Conservation (phyloP, 2,888 invertebrate genomes). For the Eledone cirrhosa region DNA sequence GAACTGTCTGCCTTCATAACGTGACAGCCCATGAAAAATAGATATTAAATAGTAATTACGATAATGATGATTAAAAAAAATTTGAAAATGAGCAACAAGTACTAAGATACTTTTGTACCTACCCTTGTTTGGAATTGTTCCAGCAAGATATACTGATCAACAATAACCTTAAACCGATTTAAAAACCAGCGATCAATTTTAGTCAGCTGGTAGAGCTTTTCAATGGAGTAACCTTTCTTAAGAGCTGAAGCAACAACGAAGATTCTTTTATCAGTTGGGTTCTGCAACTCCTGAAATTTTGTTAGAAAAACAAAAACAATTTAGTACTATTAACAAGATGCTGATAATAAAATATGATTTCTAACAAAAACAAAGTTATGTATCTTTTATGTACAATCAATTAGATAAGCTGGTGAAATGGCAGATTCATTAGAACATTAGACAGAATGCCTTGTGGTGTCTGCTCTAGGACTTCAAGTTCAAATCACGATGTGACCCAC, state of each 20-base stretch:
- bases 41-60: too few species aligned
- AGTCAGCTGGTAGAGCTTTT: slow-evolving; percentile 88
- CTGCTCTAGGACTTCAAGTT: too few species aligned
- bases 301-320: neutral
- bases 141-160: slow-evolving; percentile 76
- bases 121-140: slow-evolving; percentile 69
- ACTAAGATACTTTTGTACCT: neutral
- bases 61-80: too few species aligned
- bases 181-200: slow-evolving; percentile 98
- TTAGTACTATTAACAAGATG: neutral
- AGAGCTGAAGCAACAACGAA: slow-evolving; percentile 95
- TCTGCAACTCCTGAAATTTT: slow-evolving; percentile 75
- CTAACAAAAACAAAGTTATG: neutral
- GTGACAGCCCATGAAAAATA: too few species aligned
- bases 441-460: too few species aligned
- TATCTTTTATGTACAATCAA: too few species aligned
- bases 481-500: too few species aligned
- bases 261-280: slow-evolving; percentile 96
- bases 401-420: too few species aligned
- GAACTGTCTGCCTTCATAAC: too few species aligned
- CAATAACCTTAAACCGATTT: slow-evolving; percentile 91
- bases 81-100: too few species aligned
- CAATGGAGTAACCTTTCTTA: slow-evolving; percentile 78
- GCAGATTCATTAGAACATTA: too few species aligned
- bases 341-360: neutral